Base-by-base conservation (phyloP, 2,113 vertebrate species). In the Silurus meridionalis region DNA sequence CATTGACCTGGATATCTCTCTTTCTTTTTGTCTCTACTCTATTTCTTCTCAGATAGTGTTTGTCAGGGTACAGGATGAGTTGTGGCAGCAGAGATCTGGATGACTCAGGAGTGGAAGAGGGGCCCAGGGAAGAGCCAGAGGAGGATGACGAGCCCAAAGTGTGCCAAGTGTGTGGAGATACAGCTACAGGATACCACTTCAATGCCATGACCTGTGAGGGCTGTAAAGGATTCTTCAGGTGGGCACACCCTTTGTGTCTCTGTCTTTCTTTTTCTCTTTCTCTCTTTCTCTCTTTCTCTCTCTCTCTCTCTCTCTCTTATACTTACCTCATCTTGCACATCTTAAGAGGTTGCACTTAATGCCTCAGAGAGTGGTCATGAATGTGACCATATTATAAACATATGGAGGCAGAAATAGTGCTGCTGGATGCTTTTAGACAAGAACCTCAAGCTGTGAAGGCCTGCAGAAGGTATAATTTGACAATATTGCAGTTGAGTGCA, bases 161-260 rank as follows among this genome's bases (percentile, higher is more conserved):
- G 77, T 96, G 95, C 88, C 93, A 94, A 48, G 95, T 94, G 4
- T 95, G 95, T 77, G 95, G 95, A 13, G 95, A 96, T 90, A 93
- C 87, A 75, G 95, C 95, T 28, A 95, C 93, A 2, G 95, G 95
- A 7, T 95, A 96, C 63, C 95, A 96, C 87, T 96, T 96, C 84
- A 95, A 95, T 15, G 95, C 93, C 84, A 90, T 96, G 93, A 95
- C 94, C 0, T 96, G 95, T 82, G 95, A 96, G 87, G 95, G 95
- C 74, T 95, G 95, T 91, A 96, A 95, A 75, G 95, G 95, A 19
- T 96, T 96, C 82, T 96, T 96, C 90, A 94, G 95, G 95, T 95
- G n/a, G 77, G 58, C 11, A 21, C 8, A 2, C 37, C 2, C 37
- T 37, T 3, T 37, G 37, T 37, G 37, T 37, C 37, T 37, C 37